Base-by-base conservation (phyloP, 2,888 invertebrate genomes). In the Tubulanus polymorphus region DNA sequence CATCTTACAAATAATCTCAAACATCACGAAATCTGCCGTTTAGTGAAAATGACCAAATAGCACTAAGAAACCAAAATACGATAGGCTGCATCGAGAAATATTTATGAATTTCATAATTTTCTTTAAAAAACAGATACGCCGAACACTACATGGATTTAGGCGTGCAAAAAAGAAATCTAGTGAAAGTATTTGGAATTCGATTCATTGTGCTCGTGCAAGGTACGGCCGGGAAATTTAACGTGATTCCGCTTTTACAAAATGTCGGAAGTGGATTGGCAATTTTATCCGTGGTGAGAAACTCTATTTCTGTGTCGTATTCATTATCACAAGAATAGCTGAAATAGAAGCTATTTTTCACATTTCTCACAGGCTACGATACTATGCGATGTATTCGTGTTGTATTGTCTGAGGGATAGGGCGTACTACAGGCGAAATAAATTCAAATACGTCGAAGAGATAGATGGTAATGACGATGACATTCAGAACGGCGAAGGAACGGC, bases 361-460 rank as follows among this genome's bases (percentile, higher is more conserved):
- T 32, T n/a, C 6, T 67, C 66, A 1, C 65, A 81, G 81, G 78
- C 81, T 15, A 79, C 80, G 10, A 67, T 82, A 12, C 54, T 81
- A 29, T 81, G 81, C 69, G 82, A 82, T 63, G 63, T 81, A 15
- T 65, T 81, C 10, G 77, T 81, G 2, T 65, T 81, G 20, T 78
- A 81, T 60, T 57, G 78, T 15, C 66, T 79, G 41, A 80, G 80
- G 57, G 69, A 73, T 18, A 67, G 69, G 28, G 25, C 62, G 3
- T 66, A 72, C 51, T 80, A 78, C 66, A 63, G 68, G 55, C 71
- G 78, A 2, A 76, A 79, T 60, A 79, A 80, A 56, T 79, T 68
- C 63, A 67, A 69, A 87, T 87, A 78, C 87, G 87, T 71, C 88
- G 89, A 69, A 89, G 72, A 68, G 3, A 69, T 67, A 28, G 73